A percentile compares a stretch with the other conserved stretches of the same genome.
Evolutionary conservation across 2,888 invertebrate genomes (phyloP).

Genomic region (Oegoconia quadripuncta): DNA sequence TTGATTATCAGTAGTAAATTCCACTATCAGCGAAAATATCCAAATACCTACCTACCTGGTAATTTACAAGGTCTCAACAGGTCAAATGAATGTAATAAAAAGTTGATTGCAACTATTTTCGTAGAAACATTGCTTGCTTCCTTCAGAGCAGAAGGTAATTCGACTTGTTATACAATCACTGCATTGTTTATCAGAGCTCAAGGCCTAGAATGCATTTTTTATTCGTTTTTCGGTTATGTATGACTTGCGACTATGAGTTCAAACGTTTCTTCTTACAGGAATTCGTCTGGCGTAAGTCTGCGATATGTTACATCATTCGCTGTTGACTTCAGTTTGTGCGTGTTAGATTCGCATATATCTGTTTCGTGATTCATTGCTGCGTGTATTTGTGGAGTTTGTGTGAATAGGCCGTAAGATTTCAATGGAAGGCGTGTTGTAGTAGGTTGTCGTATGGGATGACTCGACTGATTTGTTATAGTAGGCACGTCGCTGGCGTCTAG

Average conservation of each 20-base stretch:
- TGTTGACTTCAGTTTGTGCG: slow-evolving; percentile 21
- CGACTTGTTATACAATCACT: slow-evolving; percentile 5
- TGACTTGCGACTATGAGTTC: too few species aligned
- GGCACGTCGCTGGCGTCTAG: slow-evolving; percentile 34
- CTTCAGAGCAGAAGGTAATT: background rate
- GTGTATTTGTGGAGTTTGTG: slow-evolving; percentile 23
- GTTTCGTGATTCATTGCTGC: slow-evolving; percentile 45
- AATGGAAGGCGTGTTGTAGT: slow-evolving; percentile 46
- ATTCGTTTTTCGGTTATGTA: slow-evolving; percentile 23
- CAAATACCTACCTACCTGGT: too few species aligned
- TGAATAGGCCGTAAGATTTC: slow-evolving; percentile 32
- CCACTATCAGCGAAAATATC: too few species aligned
- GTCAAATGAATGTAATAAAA: background rate
- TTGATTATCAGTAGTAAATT: too few species aligned
- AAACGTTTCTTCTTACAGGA: slow-evolving; percentile 44
- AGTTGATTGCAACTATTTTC: background rate
- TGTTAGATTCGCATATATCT: slow-evolving; percentile 19
- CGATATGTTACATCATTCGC: slow-evolving; percentile 61
- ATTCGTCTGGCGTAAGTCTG: slow-evolving; percentile 64
- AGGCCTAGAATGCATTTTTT: slow-evolving; percentile 12
- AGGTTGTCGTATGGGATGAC: slow-evolving; percentile 23
- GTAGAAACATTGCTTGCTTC: background rate
- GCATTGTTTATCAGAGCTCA: slow-evolving; percentile 13
- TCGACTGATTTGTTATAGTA: slow-evolving; percentile 23
- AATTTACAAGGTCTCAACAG: too few species aligned